Base-by-base conservation (phyloP, 2,888 invertebrate species). In the Thymelicus sylvestris region DNA sequence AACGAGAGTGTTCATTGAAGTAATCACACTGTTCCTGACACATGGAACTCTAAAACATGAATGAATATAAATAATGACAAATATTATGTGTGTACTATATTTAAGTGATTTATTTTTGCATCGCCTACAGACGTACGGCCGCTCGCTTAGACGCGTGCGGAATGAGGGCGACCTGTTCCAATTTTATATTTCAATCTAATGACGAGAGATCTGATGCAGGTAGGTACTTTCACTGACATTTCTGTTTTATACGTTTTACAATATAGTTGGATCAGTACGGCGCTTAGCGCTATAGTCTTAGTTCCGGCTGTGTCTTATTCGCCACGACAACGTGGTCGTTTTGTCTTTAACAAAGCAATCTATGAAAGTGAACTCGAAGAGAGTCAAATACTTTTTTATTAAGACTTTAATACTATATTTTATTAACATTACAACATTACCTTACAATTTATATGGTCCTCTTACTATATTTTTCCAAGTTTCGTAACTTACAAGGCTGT, bases 101-200 rank as follows among this genome's bases (percentile, higher is more conserved):
- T 86, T 86, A 85, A 83, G 84, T 83, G 72, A 82, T 86, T 87
- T 89, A 91, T 90, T 90, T 90, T 90, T 70, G 85, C 83, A 79
- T 79, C 78, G 55, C 79, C 82, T 79, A 80, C 78, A 75, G 77
- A 72, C 82, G 84, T 81, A 85, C 82, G 86, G 83, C 84, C 87
- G 84, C 86, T 85, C 80, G 84, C 85, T 80, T 86, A 86, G 88
- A 80, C 84, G 79, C 84, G 80, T 77, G 73, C 65, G 87, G 87
- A 93, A 92, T 92, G 92, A 86, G 92, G 92, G 88, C 92, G 86
- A 72, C 75, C 77, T 81, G 89, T 88, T 90, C 91, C 91, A 91
- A 88, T 92, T 92, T 91, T 90, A 89, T 89, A 90, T 88, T 89
- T 87, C 86, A 84, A 89, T 87, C 89, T 48, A 64, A 86, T 82